Evolutionary conservation across 2,113 vertebrate species (phyloP).

Genomic region (Plecotus auritus): DNA sequence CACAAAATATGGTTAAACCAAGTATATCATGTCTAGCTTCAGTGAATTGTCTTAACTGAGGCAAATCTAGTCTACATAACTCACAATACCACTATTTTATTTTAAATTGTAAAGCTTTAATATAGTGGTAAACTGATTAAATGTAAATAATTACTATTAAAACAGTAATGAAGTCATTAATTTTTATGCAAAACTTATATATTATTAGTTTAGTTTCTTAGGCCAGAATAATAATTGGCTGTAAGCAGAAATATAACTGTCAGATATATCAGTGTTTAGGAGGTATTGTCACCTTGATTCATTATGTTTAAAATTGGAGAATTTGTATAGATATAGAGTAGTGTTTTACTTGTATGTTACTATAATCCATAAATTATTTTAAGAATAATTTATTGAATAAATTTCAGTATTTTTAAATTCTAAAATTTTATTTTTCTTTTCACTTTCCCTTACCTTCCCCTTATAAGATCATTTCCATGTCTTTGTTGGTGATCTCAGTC

Average conservation of each 20-base stretch:
- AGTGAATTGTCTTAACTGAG: slow-evolving; percentile 57
- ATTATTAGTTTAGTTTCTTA: slow-evolving; percentile 52
- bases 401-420: slow-evolving; percentile 48
- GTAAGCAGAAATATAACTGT: slow-evolving; percentile 46
- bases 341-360: slow-evolving; percentile 41
- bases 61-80: slow-evolving; percentile 18
- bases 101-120: slow-evolving; percentile 13
- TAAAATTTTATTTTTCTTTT: slow-evolving; percentile 63
- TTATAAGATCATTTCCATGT: slow-evolving; percentile 97
- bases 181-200: slow-evolving; percentile 35
- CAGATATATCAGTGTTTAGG: slow-evolving; percentile 5
- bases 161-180: slow-evolving; percentile 42
- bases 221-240: slow-evolving; percentile 8
- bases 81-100: slow-evolving; percentile 37
- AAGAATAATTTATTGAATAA: background rate
- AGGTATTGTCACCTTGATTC: slow-evolving; percentile 34
- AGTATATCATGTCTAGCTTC: slow-evolving; percentile 51
- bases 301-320: slow-evolving; percentile 38
- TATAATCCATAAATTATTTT: slow-evolving; percentile 50
- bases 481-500: slow-evolving; percentile 98
- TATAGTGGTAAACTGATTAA: slow-evolving; percentile 41
- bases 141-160: slow-evolving; percentile 24
- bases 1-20: slow-evolving; percentile 62
- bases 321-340: slow-evolving; percentile 59
- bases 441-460: slow-evolving; percentile 70